Evolutionary conservation across 2,888 invertebrate species (phyloP).

Genomic region (Epinotia demarniana): DNA sequence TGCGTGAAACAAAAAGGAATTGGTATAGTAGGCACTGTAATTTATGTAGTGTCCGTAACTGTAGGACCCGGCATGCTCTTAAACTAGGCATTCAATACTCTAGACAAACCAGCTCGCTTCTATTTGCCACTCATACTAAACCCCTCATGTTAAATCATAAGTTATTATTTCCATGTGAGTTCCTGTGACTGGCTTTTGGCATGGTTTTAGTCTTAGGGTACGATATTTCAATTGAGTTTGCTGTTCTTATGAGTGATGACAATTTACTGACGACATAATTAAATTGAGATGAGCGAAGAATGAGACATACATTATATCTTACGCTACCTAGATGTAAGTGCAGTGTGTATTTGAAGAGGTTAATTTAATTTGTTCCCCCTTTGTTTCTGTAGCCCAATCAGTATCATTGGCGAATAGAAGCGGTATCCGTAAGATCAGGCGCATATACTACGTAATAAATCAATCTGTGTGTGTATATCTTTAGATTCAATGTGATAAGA

Average conservation of each 20-base stretch:
- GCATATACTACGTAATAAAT: conserved; percentile 2
- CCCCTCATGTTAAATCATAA: neutral
- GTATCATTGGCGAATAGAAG: conserved; percentile 23
- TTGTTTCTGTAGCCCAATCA: neutral
- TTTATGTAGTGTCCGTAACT: conserved; percentile 31
- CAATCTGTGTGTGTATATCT: neutral
- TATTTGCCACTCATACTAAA: conserved; percentile 23
- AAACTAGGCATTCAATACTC: conserved; percentile 28
- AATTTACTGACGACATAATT: neutral
- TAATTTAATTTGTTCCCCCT: neutral
- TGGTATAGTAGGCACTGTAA: conserved; percentile 41
- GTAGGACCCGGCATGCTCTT: conserved; percentile 25
- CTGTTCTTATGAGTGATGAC: neutral
- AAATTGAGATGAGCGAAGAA: neutral
- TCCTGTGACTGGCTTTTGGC: neutral
- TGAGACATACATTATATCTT: neutral
- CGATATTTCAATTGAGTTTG: neutral
- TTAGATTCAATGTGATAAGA: neutral
- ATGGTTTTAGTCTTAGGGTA: neutral
- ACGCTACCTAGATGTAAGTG: neutral
- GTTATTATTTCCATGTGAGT: neutral
- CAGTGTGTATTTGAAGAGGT: neutral
- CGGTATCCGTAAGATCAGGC: neutral
- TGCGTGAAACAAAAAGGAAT: conserved; percentile 32
- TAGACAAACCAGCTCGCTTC: conserved; percentile 19